These are phyloP conservation scores for Dermatophagoides farinae DNA, from an alignment of 1,140 invertebrate genomes.

Conservation along the genomic window DNA sequence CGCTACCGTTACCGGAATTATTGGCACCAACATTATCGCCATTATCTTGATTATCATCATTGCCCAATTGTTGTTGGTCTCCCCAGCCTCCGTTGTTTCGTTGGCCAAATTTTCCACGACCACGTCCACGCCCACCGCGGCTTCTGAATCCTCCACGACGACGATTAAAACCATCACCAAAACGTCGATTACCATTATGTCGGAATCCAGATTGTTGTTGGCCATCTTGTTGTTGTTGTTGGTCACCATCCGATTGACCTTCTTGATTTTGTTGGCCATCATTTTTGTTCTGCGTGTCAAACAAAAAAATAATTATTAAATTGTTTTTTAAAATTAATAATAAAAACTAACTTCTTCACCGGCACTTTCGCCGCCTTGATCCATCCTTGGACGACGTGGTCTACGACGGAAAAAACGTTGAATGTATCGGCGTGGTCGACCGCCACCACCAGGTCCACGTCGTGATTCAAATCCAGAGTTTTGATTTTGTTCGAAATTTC, in stretches of 20 bases:
- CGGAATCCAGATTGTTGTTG: background rate
- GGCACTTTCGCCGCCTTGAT: conserved; percentile 18
- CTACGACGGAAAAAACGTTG: conserved; percentile 16
- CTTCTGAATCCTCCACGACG: background rate
- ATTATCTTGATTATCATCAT: background rate
- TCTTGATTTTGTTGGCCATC: conserved; percentile 13
- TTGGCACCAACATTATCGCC: background rate
- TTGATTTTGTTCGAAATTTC: background rate
- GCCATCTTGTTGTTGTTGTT: conserved; percentile 1
- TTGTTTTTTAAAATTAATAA: background rate
- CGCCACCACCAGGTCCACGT: background rate
- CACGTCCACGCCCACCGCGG: background rate
- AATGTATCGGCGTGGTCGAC: conserved; percentile 8
- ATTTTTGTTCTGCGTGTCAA: conserved; percentile 4
- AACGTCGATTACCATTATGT: background rate
- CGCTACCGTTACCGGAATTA: background rate
- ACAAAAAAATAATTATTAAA: conserved; percentile 9
- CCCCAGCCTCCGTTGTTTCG: too few relatives aligned
- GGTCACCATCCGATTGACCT: background rate
- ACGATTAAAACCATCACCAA: background rate
- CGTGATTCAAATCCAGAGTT: background rate
- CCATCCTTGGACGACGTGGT: conserved; percentile 18
- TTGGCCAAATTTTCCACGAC: background rate
- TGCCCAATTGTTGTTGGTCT: too few relatives aligned
- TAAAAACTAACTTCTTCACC: conserved; percentile 16